These are phyloP conservation scores for Micromussa lordhowensis DNA, from an alignment of 92 coral and sea anemone genomes.

Conservation along the genomic window DNA sequence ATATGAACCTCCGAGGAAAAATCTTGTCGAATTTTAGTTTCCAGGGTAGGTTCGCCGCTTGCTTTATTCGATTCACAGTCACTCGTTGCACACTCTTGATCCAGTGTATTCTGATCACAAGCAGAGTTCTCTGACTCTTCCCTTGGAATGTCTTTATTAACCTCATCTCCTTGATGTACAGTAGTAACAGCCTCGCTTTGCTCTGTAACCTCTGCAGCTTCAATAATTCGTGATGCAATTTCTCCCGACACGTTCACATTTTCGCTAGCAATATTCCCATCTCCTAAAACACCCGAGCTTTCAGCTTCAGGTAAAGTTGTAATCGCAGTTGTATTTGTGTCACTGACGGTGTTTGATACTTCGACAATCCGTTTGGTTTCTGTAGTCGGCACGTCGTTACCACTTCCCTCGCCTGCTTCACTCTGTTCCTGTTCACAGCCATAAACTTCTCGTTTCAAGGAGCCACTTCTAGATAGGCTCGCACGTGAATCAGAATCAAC, in stretches of 20 bases:
- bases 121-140: not conserved
- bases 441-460: constrained; percentile 41
- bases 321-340: not conserved
- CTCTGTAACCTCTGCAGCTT: not conserved
- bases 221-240: not conserved
- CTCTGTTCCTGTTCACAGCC: constrained; percentile 36
- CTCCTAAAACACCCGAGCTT: not conserved
- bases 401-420: not conserved
- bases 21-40: not conserved
- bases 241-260: not conserved
- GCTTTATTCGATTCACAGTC: not conserved
- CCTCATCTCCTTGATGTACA: not conserved
- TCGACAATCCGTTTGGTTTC: not conserved
- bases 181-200: not conserved
- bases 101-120: not conserved
- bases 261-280: not conserved
- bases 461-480: not conserved
- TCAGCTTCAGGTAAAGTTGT: not conserved
- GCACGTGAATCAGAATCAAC: constrained; percentile 1
- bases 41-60: not conserved
- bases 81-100: not conserved
- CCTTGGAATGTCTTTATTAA: not conserved
- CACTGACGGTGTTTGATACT: not conserved
- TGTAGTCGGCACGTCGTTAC: not conserved
- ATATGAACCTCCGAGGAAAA: not conserved